phyloP scores from a whole-genome alignment of 1,140 invertebrate genomes.

The Trachelipus rathkii region DNA sequence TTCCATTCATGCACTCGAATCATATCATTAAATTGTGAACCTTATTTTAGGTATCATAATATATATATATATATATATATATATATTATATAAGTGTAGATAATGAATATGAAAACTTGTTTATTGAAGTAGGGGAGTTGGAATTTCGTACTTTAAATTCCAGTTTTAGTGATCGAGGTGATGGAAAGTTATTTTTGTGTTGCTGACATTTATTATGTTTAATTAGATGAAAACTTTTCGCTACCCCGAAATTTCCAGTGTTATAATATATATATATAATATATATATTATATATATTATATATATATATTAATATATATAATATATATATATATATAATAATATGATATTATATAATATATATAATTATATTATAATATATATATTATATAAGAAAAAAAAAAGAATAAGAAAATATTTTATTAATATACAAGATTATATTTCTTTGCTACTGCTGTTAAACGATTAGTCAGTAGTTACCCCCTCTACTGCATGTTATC shows the following conservation, averaged over 20 bases:
- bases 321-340: neutral
- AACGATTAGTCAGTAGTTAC: neutral
- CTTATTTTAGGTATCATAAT: no score
- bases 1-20: no score
- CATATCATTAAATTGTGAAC: no score
- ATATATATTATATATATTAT: conserved; percentile 1
- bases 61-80: no score
- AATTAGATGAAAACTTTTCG: no score
- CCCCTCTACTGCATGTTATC: neutral
- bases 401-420: neutral
- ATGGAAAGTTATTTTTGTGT: no score
- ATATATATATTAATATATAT: conserved; percentile 4
- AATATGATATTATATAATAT: neutral
- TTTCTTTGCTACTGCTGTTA: neutral
- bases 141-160: no score
- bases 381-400: neutral
- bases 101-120: no score
- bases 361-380: neutral
- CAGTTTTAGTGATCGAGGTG: no score
- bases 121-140: no score
- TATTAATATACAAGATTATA: neutral
- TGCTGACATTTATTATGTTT: no score
- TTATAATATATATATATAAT: neutral
- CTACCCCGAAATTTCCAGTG: neutral
- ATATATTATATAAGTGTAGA: no score